Conservation (phyloP, 2,113 vertebrate species). For the Cebus imitator region DNA sequence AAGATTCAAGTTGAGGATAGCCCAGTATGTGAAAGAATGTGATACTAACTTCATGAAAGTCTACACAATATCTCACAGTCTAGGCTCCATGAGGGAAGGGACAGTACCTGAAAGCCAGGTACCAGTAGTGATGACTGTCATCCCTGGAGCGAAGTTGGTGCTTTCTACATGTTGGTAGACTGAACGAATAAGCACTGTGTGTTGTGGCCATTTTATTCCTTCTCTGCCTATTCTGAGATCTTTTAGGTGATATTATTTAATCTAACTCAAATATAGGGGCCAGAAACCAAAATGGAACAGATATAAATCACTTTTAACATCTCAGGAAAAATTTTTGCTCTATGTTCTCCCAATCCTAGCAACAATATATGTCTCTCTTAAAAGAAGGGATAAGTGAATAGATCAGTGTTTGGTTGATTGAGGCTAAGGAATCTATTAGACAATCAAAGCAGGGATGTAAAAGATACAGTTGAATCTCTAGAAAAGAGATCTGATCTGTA, state of each 20-base stretch:
- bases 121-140: neutral
- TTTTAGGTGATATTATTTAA: neutral
- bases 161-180: neutral
- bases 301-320: neutral
- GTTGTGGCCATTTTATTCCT: neutral
- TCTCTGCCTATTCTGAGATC: neutral
- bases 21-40: neutral
- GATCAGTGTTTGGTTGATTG: neutral
- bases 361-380: neutral
- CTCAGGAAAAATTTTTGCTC: neutral
- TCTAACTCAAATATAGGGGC: neutral
- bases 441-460: neutral
- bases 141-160: neutral
- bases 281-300: neutral
- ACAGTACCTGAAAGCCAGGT: neutral
- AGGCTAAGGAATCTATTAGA: neutral
- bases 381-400: neutral
- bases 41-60: neutral
- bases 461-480: neutral
- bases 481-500: neutral
- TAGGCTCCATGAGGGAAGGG: neutral
- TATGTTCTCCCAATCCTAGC: neutral
- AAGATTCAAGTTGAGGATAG: neutral
- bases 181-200: neutral
- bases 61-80: neutral